phyloP scores from a whole-genome alignment of 2,888 invertebrate genomes.

The Mesochorus sp. region DNA sequence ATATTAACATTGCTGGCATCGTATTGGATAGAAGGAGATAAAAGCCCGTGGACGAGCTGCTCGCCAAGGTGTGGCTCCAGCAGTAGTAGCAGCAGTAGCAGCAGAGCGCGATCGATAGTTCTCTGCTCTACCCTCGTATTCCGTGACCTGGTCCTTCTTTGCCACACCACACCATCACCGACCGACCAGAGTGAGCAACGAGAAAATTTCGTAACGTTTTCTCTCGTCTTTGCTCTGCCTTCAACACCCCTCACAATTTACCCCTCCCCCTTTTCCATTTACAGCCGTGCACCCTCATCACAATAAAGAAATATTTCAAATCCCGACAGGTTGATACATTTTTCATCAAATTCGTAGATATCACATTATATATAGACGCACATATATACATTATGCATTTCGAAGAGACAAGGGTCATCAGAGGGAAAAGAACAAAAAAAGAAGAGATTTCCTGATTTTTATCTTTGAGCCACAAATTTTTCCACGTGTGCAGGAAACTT shows the following conservation, averaged over 20 bases:
- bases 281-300: background rate
- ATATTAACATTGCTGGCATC: too few relatives aligned
- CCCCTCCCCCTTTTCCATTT: background rate
- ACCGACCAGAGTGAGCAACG: conserved; percentile 28
- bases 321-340: conserved; percentile 33
- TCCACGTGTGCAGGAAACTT: conserved; percentile 14
- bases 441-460: conserved; percentile 23
- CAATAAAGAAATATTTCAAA: conserved; percentile 4
- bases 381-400: too few relatives aligned
- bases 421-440: background rate
- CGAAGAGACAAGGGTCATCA: background rate
- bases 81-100: conserved; percentile 55
- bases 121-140: conserved; percentile 61
- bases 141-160: conserved; percentile 63
- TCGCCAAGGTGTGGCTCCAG: conserved; percentile 61
- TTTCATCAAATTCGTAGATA: conserved; percentile 18
- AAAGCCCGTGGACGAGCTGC: conserved; percentile 52
- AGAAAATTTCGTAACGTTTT: conserved; percentile 48
- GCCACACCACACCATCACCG: conserved; percentile 39
- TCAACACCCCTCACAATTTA: background rate
- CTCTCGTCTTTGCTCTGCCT: too few relatives aligned
- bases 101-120: conserved; percentile 60
- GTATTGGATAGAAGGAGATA: conserved; percentile 39
- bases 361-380: conserved; percentile 6
- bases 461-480: conserved; percentile 1